A percentile compares a stretch with the other conserved stretches of the same genome.
Conservation (phyloP, 2,888 invertebrate genomes). For the Omphaloscelis lunosa region DNA sequence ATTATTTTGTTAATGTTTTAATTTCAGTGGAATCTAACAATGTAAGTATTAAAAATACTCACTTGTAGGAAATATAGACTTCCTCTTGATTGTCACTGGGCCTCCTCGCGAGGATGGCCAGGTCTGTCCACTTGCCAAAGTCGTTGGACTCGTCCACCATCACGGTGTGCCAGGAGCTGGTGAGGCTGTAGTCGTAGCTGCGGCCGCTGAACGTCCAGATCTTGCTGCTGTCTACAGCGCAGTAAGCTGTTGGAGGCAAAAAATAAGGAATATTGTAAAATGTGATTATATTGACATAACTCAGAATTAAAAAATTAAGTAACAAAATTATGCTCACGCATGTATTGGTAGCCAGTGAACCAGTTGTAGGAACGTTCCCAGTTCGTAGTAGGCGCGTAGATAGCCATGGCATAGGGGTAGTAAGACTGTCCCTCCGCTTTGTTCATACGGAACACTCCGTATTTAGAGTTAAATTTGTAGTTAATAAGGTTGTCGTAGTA, state of each 20-base stretch:
- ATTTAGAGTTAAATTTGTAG: constrained; percentile 84
- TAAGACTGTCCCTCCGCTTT: constrained; percentile 52
- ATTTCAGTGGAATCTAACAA: not conserved
- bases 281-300: too few species aligned
- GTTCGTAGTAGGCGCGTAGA: constrained; percentile 82
- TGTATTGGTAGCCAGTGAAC: constrained; percentile 83
- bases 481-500: constrained; percentile 85
- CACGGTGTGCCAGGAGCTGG: constrained; percentile 91
- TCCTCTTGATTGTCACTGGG: constrained; percentile 78
- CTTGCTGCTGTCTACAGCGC: constrained; percentile 90
- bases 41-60: constrained; percentile 55
- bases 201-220: constrained; percentile 92
- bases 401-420: constrained; percentile 62
- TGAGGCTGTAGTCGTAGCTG: constrained; percentile 89
- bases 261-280: not conserved
- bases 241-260: constrained; percentile 86
- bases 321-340: constrained; percentile 87
- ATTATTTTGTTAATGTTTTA: not conserved
- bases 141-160: constrained; percentile 85
- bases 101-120: constrained; percentile 82
- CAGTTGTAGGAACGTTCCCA: constrained; percentile 72
- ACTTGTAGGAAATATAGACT: constrained; percentile 86
- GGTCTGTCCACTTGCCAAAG: constrained; percentile 69
- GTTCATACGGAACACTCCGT: constrained; percentile 84
- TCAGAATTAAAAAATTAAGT: not conserved